Evolutionary conservation across 2,113 vertebrate species (phyloP).

Genomic region (Phycodurus eques): DNA sequence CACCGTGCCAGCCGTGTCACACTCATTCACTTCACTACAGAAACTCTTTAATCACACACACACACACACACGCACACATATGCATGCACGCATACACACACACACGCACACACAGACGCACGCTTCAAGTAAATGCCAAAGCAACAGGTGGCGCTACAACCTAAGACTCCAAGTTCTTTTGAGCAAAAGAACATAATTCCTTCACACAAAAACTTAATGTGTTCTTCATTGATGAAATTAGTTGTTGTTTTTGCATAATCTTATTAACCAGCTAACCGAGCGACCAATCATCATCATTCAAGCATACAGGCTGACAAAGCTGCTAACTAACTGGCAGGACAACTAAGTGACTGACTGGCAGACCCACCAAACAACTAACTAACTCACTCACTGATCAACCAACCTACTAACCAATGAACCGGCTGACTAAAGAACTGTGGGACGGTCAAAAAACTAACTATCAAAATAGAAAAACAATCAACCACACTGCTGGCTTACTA

Average conservation of each 20-base stretch:
- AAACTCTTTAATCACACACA: neutral
- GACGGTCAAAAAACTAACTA: neutral
- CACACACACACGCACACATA: neutral
- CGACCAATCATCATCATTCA: neutral
- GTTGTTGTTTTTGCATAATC: no score
- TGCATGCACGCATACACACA: neutral
- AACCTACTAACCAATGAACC: neutral
- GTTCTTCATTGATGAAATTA: neutral
- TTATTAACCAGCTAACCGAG: neutral
- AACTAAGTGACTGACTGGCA: neutral
- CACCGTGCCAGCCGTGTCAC: slow-evolving; percentile 5
- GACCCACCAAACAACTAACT: neutral
- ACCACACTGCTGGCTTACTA: neutral
- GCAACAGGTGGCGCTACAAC: neutral
- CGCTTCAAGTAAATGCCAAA: neutral
- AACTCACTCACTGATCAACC: neutral
- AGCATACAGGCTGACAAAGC: no score
- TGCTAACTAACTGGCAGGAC: neutral
- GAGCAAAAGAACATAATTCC: neutral
- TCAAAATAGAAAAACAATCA: neutral
- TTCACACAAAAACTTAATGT: neutral
- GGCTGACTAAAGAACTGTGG: neutral
- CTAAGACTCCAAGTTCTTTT: neutral
- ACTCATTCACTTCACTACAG: slow-evolving; percentile 15
- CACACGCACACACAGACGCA: neutral